phyloP scores from a whole-genome alignment of 2,113 vertebrate species.

The Python bivittatus region DNA sequence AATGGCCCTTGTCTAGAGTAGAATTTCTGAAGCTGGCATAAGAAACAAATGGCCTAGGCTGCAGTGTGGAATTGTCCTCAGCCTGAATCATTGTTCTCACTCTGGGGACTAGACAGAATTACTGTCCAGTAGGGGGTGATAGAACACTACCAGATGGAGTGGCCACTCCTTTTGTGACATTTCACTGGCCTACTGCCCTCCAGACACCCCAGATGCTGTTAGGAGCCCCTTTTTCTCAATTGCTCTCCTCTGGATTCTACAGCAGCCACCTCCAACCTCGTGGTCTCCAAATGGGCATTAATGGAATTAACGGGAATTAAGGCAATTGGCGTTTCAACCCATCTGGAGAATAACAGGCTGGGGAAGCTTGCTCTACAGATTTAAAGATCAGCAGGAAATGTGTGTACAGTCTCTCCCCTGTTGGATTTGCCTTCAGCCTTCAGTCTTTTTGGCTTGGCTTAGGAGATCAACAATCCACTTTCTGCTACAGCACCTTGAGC shows the following conservation, averaged over 20 bases:
- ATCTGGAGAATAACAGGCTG: not conserved
- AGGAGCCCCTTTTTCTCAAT: not conserved
- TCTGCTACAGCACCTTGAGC: constrained; percentile 79
- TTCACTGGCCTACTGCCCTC: not conserved
- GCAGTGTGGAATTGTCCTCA: not conserved
- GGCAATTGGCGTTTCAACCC: not conserved
- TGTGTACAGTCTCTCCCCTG: not conserved
- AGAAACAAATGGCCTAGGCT: not conserved
- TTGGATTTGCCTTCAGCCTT: not conserved
- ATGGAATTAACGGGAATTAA: not conserved
- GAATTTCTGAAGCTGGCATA: not conserved
- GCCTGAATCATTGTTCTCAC: not conserved
- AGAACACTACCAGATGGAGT: not conserved
- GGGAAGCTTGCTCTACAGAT: not conserved
- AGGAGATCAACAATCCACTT: not conserved
- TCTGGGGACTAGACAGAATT: not conserved
- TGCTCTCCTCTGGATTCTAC: not conserved
- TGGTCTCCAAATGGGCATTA: not conserved
- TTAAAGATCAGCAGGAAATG: not conserved
- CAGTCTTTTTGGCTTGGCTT: not conserved
- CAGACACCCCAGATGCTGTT: not conserved
- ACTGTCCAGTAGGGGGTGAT: not conserved
- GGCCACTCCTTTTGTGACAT: not conserved
- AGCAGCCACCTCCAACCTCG: not conserved
- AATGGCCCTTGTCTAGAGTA: not conserved